Evolutionary conservation across 2,888 invertebrate genomes (phyloP).

Genomic region (Branchipolynoe longqiensis): DNA sequence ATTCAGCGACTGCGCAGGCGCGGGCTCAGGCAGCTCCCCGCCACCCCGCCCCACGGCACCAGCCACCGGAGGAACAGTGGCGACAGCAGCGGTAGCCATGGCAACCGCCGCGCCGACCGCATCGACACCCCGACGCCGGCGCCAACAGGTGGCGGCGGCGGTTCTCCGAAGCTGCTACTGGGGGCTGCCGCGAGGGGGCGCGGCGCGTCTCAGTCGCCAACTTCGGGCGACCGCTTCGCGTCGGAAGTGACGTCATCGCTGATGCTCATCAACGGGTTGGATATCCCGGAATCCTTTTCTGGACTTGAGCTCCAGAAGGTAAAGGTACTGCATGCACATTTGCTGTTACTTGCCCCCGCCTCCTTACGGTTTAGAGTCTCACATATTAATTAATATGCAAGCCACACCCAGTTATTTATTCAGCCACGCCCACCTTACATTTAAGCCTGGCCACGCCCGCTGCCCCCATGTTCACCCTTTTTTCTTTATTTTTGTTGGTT

Average conservation of each 20-base stretch:
- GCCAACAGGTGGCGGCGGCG: neutral
- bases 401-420: too few species aligned
- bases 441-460: too few species aligned
- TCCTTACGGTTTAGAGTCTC: neutral
- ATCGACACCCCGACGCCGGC: neutral
- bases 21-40: neutral
- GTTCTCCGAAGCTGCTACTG: neutral
- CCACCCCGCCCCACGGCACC: neutral
- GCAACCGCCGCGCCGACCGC: neutral
- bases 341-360: neutral
- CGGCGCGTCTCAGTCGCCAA: neutral
- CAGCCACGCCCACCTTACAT: too few species aligned
- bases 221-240: neutral
- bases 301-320: constrained; percentile 56
- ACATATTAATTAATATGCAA: too few species aligned
- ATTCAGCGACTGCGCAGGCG: constrained; percentile 17
- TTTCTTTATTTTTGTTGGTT: too few species aligned
- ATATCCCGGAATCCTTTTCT: constrained; percentile 30
- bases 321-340: constrained; percentile 51
- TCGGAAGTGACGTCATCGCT: constrained; percentile 3
- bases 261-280: constrained; percentile 7
- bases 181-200: neutral
- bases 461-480: too few species aligned
- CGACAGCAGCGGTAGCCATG: neutral
- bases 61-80: neutral